phyloP scores from a whole-genome alignment of 2,888 invertebrate species.

The Allolobophora icterica region DNA sequence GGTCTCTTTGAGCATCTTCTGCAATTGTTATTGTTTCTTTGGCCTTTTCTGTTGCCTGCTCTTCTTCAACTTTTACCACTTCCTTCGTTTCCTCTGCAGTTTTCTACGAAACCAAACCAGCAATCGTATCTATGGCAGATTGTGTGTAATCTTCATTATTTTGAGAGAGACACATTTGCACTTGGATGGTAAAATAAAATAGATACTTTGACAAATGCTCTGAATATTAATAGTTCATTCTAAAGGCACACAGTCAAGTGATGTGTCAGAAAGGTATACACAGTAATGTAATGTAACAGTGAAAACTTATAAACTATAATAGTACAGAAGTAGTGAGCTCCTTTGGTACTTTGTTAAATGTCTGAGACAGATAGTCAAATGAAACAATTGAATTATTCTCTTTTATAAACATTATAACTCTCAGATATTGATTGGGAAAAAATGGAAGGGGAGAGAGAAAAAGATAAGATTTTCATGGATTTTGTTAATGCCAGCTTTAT shows the following conservation, averaged over 20 bases:
- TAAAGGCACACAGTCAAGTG: neutral
- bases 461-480: no score
- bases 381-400: no score
- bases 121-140: neutral
- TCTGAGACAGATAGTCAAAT: neutral
- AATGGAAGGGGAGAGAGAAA: no score
- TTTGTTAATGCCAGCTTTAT: no score
- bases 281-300: neutral
- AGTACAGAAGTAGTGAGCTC: neutral
- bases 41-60: slow-evolving; percentile 69
- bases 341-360: neutral
- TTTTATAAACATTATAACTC: no score
- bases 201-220: no score
- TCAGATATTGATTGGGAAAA: no score
- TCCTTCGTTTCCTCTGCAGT: slow-evolving; percentile 72
- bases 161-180: no score
- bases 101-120: slow-evolving; percentile 65
- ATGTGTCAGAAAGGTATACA: neutral
- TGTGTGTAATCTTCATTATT: neutral
- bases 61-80: slow-evolving; percentile 65
- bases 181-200: no score
- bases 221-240: no score
- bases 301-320: no score
- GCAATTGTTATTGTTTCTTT: slow-evolving; percentile 75
- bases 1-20: slow-evolving; percentile 77